A percentile compares a stretch with the other conserved stretches of the same genome.
These are phyloP conservation scores for Lasioglossum marginatum DNA, from an alignment of 2,888 invertebrate genomes.

Conservation along the genomic window DNA sequence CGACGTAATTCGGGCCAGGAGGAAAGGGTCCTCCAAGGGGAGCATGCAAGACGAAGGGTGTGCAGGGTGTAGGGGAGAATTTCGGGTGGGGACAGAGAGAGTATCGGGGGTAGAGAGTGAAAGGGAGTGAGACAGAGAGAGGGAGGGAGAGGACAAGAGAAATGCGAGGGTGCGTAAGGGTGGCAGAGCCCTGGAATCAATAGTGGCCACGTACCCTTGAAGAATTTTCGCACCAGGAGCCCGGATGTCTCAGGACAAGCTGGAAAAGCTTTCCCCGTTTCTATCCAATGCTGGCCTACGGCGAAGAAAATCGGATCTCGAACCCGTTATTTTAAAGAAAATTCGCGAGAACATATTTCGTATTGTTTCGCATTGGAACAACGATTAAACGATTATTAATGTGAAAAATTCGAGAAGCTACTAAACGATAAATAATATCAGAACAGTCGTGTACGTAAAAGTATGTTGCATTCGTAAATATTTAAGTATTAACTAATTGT, in stretches of 20 bases:
- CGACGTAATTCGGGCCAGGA: conserved; percentile 72
- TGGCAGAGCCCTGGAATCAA: conserved; percentile 78
- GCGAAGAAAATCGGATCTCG: conserved; percentile 25
- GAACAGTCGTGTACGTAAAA: neutral
- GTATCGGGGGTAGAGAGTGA: conserved; percentile 53
- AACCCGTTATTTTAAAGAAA: neutral
- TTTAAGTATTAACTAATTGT: too few relatives aligned
- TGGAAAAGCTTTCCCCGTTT: conserved; percentile 48
- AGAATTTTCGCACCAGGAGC: conserved; percentile 76
- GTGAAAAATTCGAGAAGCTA: neutral
- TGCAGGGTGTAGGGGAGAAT: conserved; percentile 42
- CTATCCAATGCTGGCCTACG: conserved; percentile 20
- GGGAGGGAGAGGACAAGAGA: conserved; percentile 64
- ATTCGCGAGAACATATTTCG: neutral
- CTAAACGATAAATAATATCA: neutral
- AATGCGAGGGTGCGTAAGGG: conserved; percentile 76
- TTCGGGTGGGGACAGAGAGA: conserved; percentile 61
- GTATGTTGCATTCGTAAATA: neutral
- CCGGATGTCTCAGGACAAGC: conserved; percentile 65
- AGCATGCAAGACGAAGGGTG: conserved; percentile 54
- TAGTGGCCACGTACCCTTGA: conserved; percentile 78
- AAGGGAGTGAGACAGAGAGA: conserved; percentile 39
- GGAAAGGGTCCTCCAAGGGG: conserved; percentile 63
- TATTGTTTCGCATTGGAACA: neutral
- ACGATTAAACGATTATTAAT: neutral